These are phyloP conservation scores for Hippocampus mohnikei DNA, from an alignment of 2,113 vertebrate genomes.

Conservation along the genomic window DNA sequence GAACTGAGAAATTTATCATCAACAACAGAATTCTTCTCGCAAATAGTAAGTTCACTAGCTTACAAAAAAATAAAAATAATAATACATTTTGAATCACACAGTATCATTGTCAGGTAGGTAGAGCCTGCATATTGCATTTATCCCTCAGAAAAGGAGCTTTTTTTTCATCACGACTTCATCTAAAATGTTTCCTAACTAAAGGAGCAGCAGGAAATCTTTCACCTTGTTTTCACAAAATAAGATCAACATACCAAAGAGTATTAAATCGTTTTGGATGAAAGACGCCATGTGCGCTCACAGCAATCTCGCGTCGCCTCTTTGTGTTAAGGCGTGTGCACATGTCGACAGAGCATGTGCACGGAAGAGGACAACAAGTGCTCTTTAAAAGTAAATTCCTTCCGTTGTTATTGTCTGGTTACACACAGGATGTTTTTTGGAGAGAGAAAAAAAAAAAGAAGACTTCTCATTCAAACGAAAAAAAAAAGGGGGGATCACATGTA, in stretches of 20 bases:
- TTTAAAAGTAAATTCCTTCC: conserved; percentile 16
- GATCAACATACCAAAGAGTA: conserved; percentile 21
- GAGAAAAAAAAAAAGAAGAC: not conserved
- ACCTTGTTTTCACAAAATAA: conserved; percentile 37
- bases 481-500: conserved; percentile 28
- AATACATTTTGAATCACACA: conserved; percentile 33
- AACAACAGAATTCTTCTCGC: conserved; percentile 20
- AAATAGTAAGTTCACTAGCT: conserved; percentile 24
- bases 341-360: conserved; percentile 56
- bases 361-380: conserved; percentile 43
- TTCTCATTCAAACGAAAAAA: not conserved
- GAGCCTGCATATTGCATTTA: conserved; percentile 53
- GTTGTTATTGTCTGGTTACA: not conserved
- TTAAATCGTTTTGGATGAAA: conserved; percentile 26
- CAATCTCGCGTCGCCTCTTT: conserved; percentile 40
- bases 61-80: conserved; percentile 14
- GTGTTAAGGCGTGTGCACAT: conserved; percentile 66
- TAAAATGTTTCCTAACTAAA: conserved; percentile 30
- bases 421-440: conserved; percentile 2
- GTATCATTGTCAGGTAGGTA: conserved; percentile 42
- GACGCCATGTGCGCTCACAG: conserved; percentile 33
- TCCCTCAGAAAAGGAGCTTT: conserved; percentile 26
- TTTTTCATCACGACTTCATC: conserved; percentile 20
- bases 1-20: conserved; percentile 25
- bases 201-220: conserved; percentile 46